Evolutionary conservation across 2,888 invertebrate genomes (phyloP).

Genomic region (Agonopterix alstromeriana): DNA sequence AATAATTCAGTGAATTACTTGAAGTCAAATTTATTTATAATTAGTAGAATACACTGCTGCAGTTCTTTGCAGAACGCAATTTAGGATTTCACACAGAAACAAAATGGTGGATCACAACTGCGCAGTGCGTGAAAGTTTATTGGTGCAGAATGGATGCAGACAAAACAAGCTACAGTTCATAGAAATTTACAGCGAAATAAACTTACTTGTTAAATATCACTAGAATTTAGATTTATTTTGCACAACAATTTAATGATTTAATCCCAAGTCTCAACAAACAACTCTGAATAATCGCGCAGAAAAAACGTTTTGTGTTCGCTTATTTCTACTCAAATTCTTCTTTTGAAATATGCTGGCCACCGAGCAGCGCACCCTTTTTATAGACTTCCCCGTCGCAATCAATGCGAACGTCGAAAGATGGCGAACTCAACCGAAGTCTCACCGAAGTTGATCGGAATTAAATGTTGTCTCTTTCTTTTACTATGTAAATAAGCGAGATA

Average conservation of each 20-base stretch:
- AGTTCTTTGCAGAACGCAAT: no score
- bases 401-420: slow-evolving; percentile 18
- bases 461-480: slow-evolving; percentile 21
- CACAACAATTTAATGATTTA: no score
- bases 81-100: no score
- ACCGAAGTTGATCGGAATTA: slow-evolving; percentile 25
- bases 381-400: slow-evolving; percentile 22
- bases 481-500: slow-evolving; percentile 15
- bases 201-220: slow-evolving; percentile 33
- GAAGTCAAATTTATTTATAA: no score
- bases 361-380: slow-evolving; percentile 24
- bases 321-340: slow-evolving; percentile 25
- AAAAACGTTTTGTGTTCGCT: slow-evolving; percentile 18
- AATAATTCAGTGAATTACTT: no score
- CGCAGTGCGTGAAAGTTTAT: no score
- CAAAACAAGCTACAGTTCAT: no score
- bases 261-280: slow-evolving; percentile 17
- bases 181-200: neutral
- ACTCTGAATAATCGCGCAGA: slow-evolving; percentile 13
- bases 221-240: slow-evolving; percentile 25
- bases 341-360: slow-evolving; percentile 28
- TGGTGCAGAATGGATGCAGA: no score
- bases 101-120: no score
- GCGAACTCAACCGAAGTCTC: slow-evolving; percentile 20
- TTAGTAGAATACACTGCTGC: no score